Evolutionary conservation across 2,797 vertebrate species (phyloP).

Genomic region (Syngnathus rostellatus): DNA sequence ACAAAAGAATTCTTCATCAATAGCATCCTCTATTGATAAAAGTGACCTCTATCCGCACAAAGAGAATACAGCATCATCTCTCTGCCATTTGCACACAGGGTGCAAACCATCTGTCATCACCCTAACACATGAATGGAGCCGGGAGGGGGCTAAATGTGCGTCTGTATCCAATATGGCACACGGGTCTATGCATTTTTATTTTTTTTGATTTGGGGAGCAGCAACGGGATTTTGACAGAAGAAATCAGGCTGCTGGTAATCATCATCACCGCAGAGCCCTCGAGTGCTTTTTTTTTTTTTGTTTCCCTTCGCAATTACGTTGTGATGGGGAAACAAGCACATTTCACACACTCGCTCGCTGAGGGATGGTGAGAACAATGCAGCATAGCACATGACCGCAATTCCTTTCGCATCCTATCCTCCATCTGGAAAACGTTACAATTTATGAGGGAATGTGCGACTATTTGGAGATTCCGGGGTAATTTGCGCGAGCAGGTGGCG

Average conservation of each 20-base stretch:
- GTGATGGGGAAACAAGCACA: conserved; percentile 16
- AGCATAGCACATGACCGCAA: conserved; percentile 3
- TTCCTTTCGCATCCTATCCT: background rate
- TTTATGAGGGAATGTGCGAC: background rate
- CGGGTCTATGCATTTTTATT: conserved; percentile 24
- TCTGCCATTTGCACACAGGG: conserved; percentile 31
- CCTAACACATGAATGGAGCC: conserved; percentile 43
- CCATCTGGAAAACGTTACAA: background rate
- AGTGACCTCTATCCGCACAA: conserved; percentile 18
- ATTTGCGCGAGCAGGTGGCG: conserved; percentile 42
- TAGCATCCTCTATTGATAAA: conserved; percentile 12
- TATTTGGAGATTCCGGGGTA: background rate
- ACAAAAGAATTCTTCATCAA: conserved; percentile 8
- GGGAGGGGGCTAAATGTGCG: conserved; percentile 42
- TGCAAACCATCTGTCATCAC: conserved; percentile 40
- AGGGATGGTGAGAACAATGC: conserved; percentile 42
- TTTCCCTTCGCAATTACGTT: conserved; percentile 28
- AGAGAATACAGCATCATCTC: conserved; percentile 26
- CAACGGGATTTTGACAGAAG: conserved; percentile 30
- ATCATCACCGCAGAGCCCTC: conserved; percentile 18
- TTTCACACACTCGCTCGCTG: conserved; percentile 27
- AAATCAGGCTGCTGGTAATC: conserved; percentile 39
- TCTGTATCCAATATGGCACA: conserved; percentile 47
- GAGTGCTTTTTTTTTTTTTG: conserved; percentile 18
- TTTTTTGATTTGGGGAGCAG: conserved; percentile 21